Conservation (phyloP, 2,888 invertebrate species). For the Epirrhoe tristata region DNA sequence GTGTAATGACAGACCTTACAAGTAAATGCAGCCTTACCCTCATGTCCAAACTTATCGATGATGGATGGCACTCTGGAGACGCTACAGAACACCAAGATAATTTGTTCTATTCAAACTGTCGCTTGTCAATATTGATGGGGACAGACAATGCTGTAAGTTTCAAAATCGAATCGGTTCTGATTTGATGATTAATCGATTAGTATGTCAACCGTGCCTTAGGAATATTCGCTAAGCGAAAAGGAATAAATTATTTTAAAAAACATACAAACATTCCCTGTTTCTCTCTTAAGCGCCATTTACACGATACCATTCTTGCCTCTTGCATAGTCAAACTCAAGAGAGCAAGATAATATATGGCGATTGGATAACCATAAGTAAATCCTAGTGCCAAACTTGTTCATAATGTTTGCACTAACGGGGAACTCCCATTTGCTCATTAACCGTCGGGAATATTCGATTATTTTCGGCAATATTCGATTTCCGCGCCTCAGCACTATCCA, state of each 20-base stretch:
- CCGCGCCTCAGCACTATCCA: neutral
- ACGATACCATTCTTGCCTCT: too few relatives aligned
- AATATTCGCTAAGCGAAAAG: too few relatives aligned
- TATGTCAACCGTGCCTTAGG: neutral
- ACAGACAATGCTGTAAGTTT: neutral
- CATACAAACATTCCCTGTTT: too few relatives aligned
- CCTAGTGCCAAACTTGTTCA: slow-evolving; percentile 14
- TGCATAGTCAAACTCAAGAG: too few relatives aligned
- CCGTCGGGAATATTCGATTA: slow-evolving; percentile 22
- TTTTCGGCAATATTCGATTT: slow-evolving; percentile 16
- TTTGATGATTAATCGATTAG: neutral
- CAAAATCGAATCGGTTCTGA: neutral
- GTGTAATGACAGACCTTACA: slow-evolving; percentile 6
- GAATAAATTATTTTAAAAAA: too few relatives aligned
- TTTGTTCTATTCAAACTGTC: slow-evolving; percentile 32
- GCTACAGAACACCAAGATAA: slow-evolving; percentile 28
- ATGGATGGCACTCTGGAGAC: slow-evolving; percentile 31
- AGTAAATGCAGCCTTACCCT: slow-evolving; percentile 4
- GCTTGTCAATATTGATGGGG: slow-evolving; percentile 29
- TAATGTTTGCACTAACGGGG: slow-evolving; percentile 15
- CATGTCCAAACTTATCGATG: slow-evolving; percentile 29
- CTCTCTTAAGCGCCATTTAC: too few relatives aligned
- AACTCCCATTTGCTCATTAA: slow-evolving; percentile 38
- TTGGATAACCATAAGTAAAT: too few relatives aligned
- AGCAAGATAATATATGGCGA: too few relatives aligned